These are phyloP conservation scores for Botia almorhae DNA, from an alignment of 2,797 vertebrate genomes.

Conservation along the genomic window DNA sequence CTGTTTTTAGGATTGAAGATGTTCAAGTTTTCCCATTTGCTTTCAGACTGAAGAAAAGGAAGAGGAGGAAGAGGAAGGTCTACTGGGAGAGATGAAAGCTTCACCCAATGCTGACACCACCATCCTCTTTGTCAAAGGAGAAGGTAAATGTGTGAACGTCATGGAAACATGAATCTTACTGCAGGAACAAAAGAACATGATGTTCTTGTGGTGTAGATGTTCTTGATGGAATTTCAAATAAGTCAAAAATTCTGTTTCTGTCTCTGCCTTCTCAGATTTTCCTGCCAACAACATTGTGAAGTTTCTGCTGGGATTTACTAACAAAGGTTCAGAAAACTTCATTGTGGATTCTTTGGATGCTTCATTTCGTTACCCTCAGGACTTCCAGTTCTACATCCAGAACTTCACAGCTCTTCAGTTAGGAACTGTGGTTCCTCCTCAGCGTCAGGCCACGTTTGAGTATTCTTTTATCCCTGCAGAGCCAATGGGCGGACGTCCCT, in stretches of 20 bases:
- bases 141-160: conserved; percentile 78
- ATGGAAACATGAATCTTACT: not conserved
- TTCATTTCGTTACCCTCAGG: conserved; percentile 97
- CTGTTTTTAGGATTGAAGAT: not conserved
- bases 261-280: conserved; percentile 80
- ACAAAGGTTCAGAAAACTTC: conserved; percentile 93
- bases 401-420: conserved; percentile 97
- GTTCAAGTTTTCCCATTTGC: not conserved
- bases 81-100: conserved; percentile 91
- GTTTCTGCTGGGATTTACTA: conserved; percentile 95
- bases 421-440: conserved; percentile 84
- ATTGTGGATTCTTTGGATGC: conserved; percentile 93
- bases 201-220: not conserved
- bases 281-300: conserved; percentile 97
- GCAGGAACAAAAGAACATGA: not conserved
- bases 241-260: too few relatives aligned
- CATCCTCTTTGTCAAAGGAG: conserved; percentile 96
- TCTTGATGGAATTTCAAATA: too few relatives aligned
- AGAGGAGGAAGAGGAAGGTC: conserved; percentile 86
- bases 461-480: conserved; percentile 98
- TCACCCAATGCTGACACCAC: conserved; percentile 96
- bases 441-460: conserved; percentile 94
- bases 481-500: conserved; percentile 96
- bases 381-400: conserved; percentile 99
- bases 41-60: conserved; percentile 91